These are phyloP conservation scores for Limnephilus marmoratus DNA, from an alignment of 2,888 invertebrate genomes.

Conservation along the genomic window DNA sequence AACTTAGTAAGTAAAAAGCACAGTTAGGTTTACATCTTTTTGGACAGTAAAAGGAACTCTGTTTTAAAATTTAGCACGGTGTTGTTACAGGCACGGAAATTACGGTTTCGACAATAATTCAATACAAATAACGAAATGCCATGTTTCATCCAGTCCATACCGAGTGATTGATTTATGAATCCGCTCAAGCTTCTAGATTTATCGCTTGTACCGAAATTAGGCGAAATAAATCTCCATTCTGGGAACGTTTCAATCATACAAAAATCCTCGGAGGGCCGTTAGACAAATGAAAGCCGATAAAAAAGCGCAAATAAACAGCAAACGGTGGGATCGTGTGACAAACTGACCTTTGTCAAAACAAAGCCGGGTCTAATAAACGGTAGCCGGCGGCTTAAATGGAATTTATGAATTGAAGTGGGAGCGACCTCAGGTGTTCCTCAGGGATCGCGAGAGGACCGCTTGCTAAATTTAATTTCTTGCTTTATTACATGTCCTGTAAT, in stretches of 20 bases:
- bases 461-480: not conserved
- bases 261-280: constrained; percentile 35
- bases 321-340: constrained; percentile 16
- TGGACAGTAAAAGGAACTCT: too few relatives aligned
- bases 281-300: constrained; percentile 36
- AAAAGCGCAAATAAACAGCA: constrained; percentile 15
- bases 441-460: not conserved
- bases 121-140: not conserved
- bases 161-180: constrained; percentile 7
- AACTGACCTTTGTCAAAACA: constrained; percentile 42
- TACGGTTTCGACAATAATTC: not conserved
- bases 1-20: too few relatives aligned
- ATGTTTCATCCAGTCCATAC: not conserved
- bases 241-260: constrained; percentile 38
- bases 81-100: not conserved
- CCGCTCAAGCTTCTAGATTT: not conserved
- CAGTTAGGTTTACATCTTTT: not conserved
- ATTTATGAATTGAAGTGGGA: constrained; percentile 38
- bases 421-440: constrained; percentile 25
- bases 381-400: constrained; percentile 36
- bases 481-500: not conserved
- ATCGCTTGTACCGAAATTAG: constrained; percentile 3
- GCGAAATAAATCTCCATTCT: constrained; percentile 17
- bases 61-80: too few relatives aligned
- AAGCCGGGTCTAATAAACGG: constrained; percentile 35